Percentiles rank a stretch among this genome's conserved stretches.
Evolutionary conservation across 2,888 invertebrate species (phyloP).

Genomic region (Phragmatobia fuliginosa): DNA sequence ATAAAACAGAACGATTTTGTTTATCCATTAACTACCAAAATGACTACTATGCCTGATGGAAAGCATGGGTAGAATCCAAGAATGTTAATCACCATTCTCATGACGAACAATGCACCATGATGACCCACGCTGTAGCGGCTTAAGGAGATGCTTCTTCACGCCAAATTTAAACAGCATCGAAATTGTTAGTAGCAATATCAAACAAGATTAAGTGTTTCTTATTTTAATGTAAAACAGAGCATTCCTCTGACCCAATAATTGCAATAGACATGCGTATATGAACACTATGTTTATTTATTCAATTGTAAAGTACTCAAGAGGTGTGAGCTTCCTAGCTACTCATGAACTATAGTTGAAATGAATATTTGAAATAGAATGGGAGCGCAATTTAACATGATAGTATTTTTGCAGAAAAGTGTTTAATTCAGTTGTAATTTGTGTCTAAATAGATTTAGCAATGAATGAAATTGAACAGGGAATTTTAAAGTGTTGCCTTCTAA

Average conservation of each 20-base stretch:
- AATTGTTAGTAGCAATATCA: not conserved
- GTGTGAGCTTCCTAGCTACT: slow-evolving; percentile 12
- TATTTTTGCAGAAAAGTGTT: not conserved
- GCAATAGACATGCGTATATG: slow-evolving; percentile 51
- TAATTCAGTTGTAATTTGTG: not conserved
- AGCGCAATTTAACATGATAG: not conserved
- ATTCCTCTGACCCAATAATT: slow-evolving; percentile 23
- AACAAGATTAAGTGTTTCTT: not conserved
- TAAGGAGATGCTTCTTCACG: too few relatives aligned
- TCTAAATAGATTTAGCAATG: not conserved
- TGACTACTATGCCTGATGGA: too few relatives aligned
- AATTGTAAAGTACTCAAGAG: slow-evolving; percentile 30
- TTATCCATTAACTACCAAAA: too few relatives aligned
- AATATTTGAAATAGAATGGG: not conserved
- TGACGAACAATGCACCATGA: too few relatives aligned
- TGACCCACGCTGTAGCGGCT: too few relatives aligned
- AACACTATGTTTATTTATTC: slow-evolving; percentile 55
- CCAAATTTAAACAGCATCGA: not conserved
- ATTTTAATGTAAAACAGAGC: slow-evolving; percentile 35
- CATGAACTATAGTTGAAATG: not conserved
- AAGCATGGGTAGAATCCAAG: too few relatives aligned
- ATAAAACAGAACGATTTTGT: not conserved
- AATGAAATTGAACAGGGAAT: not conserved
- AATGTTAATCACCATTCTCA: too few relatives aligned
- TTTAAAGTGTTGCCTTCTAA: not conserved